Evolutionary conservation across 2,888 invertebrate species (phyloP).

Genomic region (Dicycla oo): DNA sequence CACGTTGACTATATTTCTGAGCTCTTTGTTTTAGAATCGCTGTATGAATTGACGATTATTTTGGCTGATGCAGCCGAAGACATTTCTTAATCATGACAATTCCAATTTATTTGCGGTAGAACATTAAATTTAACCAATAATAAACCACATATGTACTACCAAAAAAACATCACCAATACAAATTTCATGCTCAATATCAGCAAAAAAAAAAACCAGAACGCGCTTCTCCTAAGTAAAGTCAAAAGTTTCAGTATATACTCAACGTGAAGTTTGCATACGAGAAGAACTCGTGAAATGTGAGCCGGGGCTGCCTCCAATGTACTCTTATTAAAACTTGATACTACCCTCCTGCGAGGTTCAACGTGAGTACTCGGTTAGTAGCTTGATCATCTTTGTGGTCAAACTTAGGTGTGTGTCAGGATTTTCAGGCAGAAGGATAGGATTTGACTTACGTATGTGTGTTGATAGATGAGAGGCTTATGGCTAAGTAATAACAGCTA

Average conservation of each 20-base stretch:
- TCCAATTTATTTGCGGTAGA: background rate
- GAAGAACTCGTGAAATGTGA: constrained; percentile 51
- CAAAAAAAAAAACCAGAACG: constrained; percentile 6
- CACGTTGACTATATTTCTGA: too few species aligned
- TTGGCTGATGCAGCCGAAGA: too few species aligned
- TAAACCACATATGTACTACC: background rate
- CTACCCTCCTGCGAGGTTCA: background rate
- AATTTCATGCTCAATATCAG: background rate
- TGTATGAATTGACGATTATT: too few species aligned
- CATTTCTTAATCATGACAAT: background rate
- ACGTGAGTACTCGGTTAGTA: constrained; percentile 10
- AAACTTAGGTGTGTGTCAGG: constrained; percentile 11
- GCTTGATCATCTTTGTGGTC: constrained; percentile 16
- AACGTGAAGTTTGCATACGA: constrained; percentile 49
- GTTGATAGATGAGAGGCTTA: too few species aligned
- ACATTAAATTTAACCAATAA: too few species aligned
- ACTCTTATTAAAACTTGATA: constrained; percentile 65
- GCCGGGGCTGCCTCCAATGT: constrained; percentile 26
- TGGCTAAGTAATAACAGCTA: too few species aligned
- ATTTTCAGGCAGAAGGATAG: too few species aligned
- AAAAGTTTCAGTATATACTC: constrained; percentile 50
- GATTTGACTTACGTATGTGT: too few species aligned
- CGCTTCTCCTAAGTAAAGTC: constrained; percentile 15
- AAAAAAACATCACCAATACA: background rate
- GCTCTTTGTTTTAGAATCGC: too few species aligned